Conservation (phyloP, 2,113 vertebrate species). For the Falcunculus frontatus region DNA sequence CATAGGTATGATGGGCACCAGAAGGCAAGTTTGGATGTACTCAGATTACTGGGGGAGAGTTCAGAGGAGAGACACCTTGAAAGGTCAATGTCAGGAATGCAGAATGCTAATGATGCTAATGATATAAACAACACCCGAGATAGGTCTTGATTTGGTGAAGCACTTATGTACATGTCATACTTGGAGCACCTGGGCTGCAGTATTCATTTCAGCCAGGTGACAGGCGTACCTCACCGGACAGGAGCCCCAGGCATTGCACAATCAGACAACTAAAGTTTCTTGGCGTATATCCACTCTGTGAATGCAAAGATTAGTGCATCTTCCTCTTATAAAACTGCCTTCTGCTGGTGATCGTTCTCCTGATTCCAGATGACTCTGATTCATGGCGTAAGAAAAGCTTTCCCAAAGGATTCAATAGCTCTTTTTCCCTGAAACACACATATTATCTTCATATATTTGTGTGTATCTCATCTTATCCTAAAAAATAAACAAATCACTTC, state of each 20-base stretch:
- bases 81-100: conserved; percentile 36
- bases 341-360: neutral
- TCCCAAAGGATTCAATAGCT: neutral
- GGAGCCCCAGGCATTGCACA: neutral
- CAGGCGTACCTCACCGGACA: neutral
- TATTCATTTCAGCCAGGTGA: conserved; percentile 28
- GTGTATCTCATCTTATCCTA: neutral
- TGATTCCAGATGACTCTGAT: neutral
- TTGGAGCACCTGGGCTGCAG: conserved; percentile 24
- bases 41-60: conserved; percentile 32
- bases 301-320: neutral
- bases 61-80: conserved; percentile 51
- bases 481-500: neutral
- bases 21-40: conserved; percentile 22
- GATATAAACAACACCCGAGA: neutral
- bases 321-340: neutral
- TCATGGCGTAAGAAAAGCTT: neutral
- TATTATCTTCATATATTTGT: neutral
- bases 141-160: neutral
- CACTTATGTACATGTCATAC: neutral
- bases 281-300: neutral
- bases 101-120: conserved; percentile 22
- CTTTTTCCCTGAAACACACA: neutral
- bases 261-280: neutral
- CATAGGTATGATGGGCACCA: conserved; percentile 37